A percentile compares a stretch with the other conserved stretches of the same genome.
Evolutionary conservation across 2,113 vertebrate species (phyloP).

Genomic region (Furnarius figulus): DNA sequence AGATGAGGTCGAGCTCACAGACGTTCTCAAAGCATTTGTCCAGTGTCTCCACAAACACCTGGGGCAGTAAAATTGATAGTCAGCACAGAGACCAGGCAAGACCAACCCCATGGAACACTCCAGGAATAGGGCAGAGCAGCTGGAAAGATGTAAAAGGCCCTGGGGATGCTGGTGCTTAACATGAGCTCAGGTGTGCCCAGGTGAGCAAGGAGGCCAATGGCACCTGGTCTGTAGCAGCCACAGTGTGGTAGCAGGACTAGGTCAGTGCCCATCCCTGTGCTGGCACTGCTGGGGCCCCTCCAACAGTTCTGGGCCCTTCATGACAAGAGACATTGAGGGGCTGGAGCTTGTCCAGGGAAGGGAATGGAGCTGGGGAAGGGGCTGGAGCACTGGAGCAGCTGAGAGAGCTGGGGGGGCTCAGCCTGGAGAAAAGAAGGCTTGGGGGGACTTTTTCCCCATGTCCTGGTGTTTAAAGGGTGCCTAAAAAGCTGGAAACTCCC

Average conservation of each 20-base stretch:
- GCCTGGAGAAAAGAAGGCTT: background rate
- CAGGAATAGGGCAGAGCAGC: background rate
- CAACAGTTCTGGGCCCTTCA: background rate
- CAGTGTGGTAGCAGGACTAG: background rate
- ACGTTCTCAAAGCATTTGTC: slow-evolving; percentile 97
- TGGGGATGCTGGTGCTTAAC: background rate
- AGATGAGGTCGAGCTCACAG: slow-evolving; percentile 94
- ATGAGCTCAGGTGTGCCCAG: background rate
- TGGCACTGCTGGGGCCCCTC: background rate
- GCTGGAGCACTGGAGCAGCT: background rate
- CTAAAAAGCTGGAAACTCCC: background rate
- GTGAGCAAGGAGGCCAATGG: background rate
- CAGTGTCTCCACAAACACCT: slow-evolving; percentile 96
- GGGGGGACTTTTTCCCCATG: too few species aligned
- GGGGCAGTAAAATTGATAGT: background rate
- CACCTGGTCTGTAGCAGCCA: background rate
- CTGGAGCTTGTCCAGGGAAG: background rate
- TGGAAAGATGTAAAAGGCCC: background rate
- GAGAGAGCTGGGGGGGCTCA: background rate
- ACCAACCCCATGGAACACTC: background rate
- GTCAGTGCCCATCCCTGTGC: background rate
- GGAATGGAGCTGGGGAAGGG: background rate
- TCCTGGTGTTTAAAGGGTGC: background rate
- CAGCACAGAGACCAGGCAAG: background rate
- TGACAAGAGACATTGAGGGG: background rate